Base-by-base conservation (phyloP, 2,888 invertebrate species). In the Brenthis hecate region DNA sequence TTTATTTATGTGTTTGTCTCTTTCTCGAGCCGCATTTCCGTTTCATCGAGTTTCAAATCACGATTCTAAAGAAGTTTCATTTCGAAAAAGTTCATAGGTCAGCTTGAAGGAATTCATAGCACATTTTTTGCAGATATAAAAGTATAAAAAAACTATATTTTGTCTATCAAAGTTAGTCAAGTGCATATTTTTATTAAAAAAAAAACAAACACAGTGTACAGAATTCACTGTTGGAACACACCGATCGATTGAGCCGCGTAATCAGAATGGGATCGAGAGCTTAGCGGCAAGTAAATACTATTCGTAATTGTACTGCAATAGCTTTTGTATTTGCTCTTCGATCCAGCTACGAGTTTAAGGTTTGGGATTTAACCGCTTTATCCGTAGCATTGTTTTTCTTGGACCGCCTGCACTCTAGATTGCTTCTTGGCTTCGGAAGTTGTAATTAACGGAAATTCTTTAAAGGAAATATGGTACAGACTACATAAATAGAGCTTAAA, bases 231-330 rank as follows among this genome's bases (percentile, higher is more conserved):
- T 8, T 28, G 16, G 51, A 57, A 74, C 66, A 71, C 73, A 69
- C 63, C 65, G 68, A 74, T 74, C 74, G 72, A 74, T 73, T 74
- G 73, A 70, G 72, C 72, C 71, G 71, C 75, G 77, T 74, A 77
- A 76, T 77, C 76, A 76, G 70, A 74, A 66, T 68, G 71, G 73
- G 70, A 74, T 77, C 73, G 72, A 75, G 70, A 73, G 78, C 78
- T 80, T 80, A 78, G 75, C 71, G 71, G 70, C 69, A 74, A 76
- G 78, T 79, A 80, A 82, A 83, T 76, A 82, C 76, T 75, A 75
- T 74, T 76, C 73, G 75, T 80, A 79, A 78, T 73, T 73, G 66
- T 69, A 61, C 58, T 68, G 69, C 58, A 65, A 69, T 69, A 71
- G 73, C 74, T 71, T 65, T 72, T 65, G 66, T 71, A 57, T 73